Evolutionary conservation across 2,888 invertebrate genomes (phyloP), one percentile per base, ranked within the genome.

Genomic region (Diachrysia chrysitis): DNA sequence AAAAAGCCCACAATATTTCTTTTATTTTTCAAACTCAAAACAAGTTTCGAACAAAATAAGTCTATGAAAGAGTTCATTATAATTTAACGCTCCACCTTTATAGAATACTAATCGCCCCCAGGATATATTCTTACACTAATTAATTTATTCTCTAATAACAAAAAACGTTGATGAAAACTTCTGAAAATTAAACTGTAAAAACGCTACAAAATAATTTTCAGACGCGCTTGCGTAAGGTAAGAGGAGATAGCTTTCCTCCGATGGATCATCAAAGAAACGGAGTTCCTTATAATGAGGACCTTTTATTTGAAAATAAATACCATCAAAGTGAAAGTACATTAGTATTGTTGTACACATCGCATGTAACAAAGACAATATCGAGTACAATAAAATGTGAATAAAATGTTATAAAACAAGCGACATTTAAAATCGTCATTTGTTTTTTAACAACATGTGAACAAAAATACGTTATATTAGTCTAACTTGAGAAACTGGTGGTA

Each of bases 201-300:
- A 60, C 32, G 68, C 37, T 64, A 64, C 58, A 63, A 75, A 75
- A 83, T 81, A 69, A 70, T 75, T 73, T 77, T 53, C 55, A 23
- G 55, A 56, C 61, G 68, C 69, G 69, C 63, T 78, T 54, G 60
- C 74, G 73, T 75, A 71, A 80, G 73, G 64, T 62, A 74, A 78
- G 76, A 76, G 71, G 69, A 75, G 74, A 77, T 77, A 72, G 74
- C 76, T 69, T 66, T 63, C 64, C 72, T 78, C 73, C 65, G 76
- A 78, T 79, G 76, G 76, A 81, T 79, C 82, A 79, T 79, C 75
- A 58, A 32, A 61, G 56, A 61, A 63, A 74, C 73, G 68, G 84
- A 74, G 84, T 76, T 75, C 85, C 67, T 46, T 63, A 21, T n/a
- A 3, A 53, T 63, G 10, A 4, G 53, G 67, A 65, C 65, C 72